Evolutionary conservation across 1,140 invertebrate genomes (phyloP).

Genomic region (Artemia franciscana): DNA sequence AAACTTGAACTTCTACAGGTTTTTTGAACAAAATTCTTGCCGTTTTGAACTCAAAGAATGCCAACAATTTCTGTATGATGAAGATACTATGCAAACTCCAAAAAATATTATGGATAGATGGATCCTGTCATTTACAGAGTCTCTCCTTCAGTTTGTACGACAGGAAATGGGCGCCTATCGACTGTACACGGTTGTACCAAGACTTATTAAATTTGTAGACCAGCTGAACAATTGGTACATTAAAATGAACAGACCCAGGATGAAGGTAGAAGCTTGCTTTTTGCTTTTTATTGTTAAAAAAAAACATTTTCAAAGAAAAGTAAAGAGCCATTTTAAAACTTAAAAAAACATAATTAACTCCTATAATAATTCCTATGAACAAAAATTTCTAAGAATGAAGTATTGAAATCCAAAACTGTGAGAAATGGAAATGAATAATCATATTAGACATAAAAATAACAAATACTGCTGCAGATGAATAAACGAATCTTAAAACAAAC

Average conservation of each 20-base stretch:
- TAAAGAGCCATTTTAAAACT: not conserved
- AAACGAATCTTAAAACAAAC: no score
- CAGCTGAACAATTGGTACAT: slow-evolving; percentile 98
- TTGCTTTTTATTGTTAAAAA: no score
- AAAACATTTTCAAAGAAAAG: no score
- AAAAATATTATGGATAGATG: slow-evolving; percentile 87
- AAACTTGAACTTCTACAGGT: no score
- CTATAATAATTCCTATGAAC: not conserved
- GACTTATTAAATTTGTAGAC: slow-evolving; percentile 84
- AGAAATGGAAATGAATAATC: no score
- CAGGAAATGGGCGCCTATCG: slow-evolving; percentile 83
- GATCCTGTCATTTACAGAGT: slow-evolving; percentile 91
- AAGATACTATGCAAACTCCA: slow-evolving; percentile 17
- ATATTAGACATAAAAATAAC: no score
- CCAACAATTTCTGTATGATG: slow-evolving; percentile 21
- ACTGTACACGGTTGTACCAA: slow-evolving; percentile 83
- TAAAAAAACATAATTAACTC: not conserved
- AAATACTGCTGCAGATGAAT: no score
- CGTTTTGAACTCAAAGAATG: slow-evolving; percentile 46
- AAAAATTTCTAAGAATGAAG: no score
- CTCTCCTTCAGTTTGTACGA: slow-evolving; percentile 61
- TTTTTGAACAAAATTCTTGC: slow-evolving; percentile 78
- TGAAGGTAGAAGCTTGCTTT: slow-evolving; percentile 38
- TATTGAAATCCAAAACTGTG: no score
- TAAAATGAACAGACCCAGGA: slow-evolving; percentile 73